Percentiles rank a stretch among this genome's conserved stretches.
These are phyloP conservation scores for Andrena chrysosceles DNA, from an alignment of 2,888 invertebrate genomes.

Conservation along the genomic window DNA sequence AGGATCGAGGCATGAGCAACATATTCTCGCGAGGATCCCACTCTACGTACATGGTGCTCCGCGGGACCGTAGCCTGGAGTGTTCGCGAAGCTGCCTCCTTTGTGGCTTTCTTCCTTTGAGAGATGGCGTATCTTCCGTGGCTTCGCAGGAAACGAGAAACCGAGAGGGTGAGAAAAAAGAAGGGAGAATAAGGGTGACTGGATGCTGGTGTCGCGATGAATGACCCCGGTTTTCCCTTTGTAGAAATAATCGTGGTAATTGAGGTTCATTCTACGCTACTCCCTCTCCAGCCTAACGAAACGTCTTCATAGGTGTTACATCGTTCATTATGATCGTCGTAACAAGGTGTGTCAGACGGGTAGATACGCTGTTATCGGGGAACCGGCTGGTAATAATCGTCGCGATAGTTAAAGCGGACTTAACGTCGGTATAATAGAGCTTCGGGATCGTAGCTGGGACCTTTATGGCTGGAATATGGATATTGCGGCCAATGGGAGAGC, in stretches of 20 bases:
- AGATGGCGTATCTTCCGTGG: slow-evolving; percentile 37
- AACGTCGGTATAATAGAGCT: slow-evolving; percentile 46
- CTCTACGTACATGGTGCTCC: slow-evolving; percentile 62
- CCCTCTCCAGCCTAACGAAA: slow-evolving; percentile 20
- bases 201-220: slow-evolving; percentile 39
- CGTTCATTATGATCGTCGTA: slow-evolving; percentile 19
- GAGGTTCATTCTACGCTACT: slow-evolving; percentile 1
- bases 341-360: slow-evolving; percentile 9
- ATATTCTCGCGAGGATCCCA: slow-evolving; percentile 69
- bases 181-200: slow-evolving; percentile 8
- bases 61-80: slow-evolving; percentile 36
- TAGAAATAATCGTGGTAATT: slow-evolving; percentile 49
- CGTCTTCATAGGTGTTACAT: slow-evolving; percentile 25
- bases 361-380: slow-evolving; percentile 45
- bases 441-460: slow-evolving; percentile 30
- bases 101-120: slow-evolving; percentile 52
- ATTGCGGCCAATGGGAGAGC: slow-evolving; percentile 37
- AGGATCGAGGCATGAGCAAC: slow-evolving; percentile 37
- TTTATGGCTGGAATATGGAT: slow-evolving; percentile 57
- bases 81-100: slow-evolving; percentile 45
- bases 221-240: slow-evolving; percentile 35
- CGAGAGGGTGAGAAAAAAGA: not conserved
- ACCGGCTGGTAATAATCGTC: slow-evolving; percentile 42
- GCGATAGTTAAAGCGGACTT: slow-evolving; percentile 49
- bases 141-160: slow-evolving; percentile 11